These are phyloP conservation scores for Notocelia uddmanniana DNA, from an alignment of 2,888 invertebrate genomes.

Conservation along the genomic window DNA sequence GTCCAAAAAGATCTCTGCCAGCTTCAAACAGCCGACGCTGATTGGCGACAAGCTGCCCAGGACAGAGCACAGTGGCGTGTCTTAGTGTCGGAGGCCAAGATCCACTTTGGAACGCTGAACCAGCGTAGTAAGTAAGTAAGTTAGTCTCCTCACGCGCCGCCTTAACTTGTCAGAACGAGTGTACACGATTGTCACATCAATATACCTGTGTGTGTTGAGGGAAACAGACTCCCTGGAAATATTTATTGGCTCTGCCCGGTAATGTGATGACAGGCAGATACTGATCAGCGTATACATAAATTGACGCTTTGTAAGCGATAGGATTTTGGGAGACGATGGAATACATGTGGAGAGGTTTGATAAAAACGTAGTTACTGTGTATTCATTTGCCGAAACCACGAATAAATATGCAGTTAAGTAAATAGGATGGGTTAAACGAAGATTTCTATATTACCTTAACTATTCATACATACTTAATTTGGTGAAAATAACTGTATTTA, in stretches of 20 bases:
- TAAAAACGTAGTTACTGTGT: neutral
- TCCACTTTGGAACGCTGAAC: no score
- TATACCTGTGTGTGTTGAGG: neutral
- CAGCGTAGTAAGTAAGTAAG: no score
- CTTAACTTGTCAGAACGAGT: neutral
- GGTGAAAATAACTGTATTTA: no score
- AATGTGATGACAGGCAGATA: slow-evolving; percentile 39
- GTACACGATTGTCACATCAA: neutral
- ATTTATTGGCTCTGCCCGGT: slow-evolving; percentile 49
- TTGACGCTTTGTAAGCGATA: slow-evolving; percentile 28
- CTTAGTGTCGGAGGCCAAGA: no score
- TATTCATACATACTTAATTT: neutral
- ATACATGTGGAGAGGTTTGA: slow-evolving; percentile 13
- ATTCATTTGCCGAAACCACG: neutral
- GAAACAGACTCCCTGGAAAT: slow-evolving; percentile 36
- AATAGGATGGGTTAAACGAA: neutral
- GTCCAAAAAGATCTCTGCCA: no score
- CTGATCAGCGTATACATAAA: slow-evolving; percentile 31
- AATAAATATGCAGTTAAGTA: neutral
- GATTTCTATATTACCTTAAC: neutral
- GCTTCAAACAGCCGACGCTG: no score
- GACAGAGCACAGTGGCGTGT: no score
- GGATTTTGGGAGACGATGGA: slow-evolving; percentile 13
- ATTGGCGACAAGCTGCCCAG: no score
- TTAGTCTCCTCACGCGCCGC: neutral